Base-by-base conservation (phyloP, 2,797 vertebrate genomes). In the Centroberyx gerrardi region DNA sequence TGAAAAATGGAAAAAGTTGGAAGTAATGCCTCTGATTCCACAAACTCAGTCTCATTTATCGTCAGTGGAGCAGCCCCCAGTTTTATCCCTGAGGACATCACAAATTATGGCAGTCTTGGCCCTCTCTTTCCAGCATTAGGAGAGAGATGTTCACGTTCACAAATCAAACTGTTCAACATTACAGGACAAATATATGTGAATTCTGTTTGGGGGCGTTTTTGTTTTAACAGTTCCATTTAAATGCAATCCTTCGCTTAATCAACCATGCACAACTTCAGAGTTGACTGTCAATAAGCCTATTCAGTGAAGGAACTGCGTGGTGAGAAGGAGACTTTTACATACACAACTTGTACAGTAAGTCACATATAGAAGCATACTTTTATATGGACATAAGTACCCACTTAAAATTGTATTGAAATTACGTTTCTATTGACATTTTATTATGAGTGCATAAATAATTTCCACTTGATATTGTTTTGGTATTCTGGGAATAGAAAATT, bases 401-500 rank as follows among this genome's bases (percentile, higher is more conserved):
- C 42, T 4, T 28, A 13, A 54, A 44, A 44, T 4, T 44, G 42
- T 13, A 44, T 44, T 12, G 42, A 44, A 15, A 14, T 44, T 3
- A 44, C 14, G 13, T 44, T 44, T 44, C 42, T 60, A 62, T 10
- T 68, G 44, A 60, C 42, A 54, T 44, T 44, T 44, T 4, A 14
- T 44, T 12, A 44, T 28, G 22, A 42, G 22, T 60, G 5, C 70
- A 62, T 63, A 38, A 70, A 75, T 33, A 59, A 3, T 29, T 48
- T 17, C 36, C 5, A 60, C 36, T 69, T 72, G 33, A 69, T 80
- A 72, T 82, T 68, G 69, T 82, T 62, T 68, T 51, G 15, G 46
- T 72, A 59, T 86, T 80, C 48, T 78, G 33, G 54, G 62, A 74
- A 69, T 36, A 78, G n/a, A 46, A 70, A 68, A 73, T 82, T 67